Evolutionary conservation across 2,113 vertebrate genomes (phyloP), one percentile per base, ranked within the genome.

Genomic region (Lethenteron reissneri): DNA sequence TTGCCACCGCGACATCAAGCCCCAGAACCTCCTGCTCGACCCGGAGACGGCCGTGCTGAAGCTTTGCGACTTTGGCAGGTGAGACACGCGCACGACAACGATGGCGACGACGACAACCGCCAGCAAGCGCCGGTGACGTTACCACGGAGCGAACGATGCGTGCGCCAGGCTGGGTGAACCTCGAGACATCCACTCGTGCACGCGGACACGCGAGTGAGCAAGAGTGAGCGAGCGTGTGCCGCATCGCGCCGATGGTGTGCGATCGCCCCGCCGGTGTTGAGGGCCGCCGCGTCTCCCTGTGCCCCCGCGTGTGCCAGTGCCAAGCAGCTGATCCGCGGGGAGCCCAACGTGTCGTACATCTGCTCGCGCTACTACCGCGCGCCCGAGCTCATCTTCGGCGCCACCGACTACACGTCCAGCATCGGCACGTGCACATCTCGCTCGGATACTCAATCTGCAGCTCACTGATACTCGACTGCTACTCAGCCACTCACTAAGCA

Each of bases 41-140:
- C 89, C 89, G 0, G 89, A 92, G 77, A 89, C 88, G 0, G 89
- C 88, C 64, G 86, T 92, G 72, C 87, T 92, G 75, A 92, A 92
- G 78, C 86, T 92, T 72, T 91, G 89, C 71, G 89, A 92, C 78
- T 92, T 92, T 77, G 89, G 89, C 81, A 92, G 89, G 89, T 92
- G 68, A 83, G 83, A 41, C 41, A 7, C 41, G 41, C 4, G 41
- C 41, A 6, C 41, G 41, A 41, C 41, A 7, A 3, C 6, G 41
- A 41, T 5, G 41, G 3, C 41, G 41, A 41, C 41, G 41, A 41
- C 41, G 41, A 41, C 41, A 41, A 41, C 41, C 41, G 41, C 41
- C 41, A 41, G 5, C 41, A 7, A 41, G 41, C 6, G 41, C 6
- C 41, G 41, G 41, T 6, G 41, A 41, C 41, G 41, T 41, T 41